Conservation (phyloP, 1,140 invertebrate species). For the Achatina immaculata region DNA sequence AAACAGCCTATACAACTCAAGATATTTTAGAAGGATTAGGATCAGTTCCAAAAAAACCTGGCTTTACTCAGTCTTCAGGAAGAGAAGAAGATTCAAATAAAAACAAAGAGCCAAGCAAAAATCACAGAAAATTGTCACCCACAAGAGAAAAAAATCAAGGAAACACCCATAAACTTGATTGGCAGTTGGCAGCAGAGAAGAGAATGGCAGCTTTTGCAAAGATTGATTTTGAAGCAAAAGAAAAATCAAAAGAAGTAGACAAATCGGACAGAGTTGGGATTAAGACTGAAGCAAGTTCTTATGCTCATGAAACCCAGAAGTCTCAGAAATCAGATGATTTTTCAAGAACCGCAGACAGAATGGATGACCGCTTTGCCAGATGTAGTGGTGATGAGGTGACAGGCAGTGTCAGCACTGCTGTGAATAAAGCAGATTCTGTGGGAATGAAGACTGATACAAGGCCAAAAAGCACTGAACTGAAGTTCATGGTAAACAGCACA, state of each 20-base stretch:
- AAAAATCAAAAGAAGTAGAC: conserved; percentile 23
- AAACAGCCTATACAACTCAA: neutral
- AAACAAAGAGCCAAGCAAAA: conserved; percentile 12
- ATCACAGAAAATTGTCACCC: neutral
- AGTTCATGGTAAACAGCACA: neutral
- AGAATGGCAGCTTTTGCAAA: conserved; percentile 44
- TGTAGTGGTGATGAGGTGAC: neutral
- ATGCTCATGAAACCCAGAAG: neutral
- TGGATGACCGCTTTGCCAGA: neutral
- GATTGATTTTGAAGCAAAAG: conserved; percentile 50
- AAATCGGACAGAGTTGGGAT: neutral
- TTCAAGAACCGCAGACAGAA: neutral
- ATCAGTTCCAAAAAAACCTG: neutral
- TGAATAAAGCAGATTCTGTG: neutral
- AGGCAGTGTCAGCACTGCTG: neutral
- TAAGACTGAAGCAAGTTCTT: neutral
- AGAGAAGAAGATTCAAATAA: conserved; percentile 17
- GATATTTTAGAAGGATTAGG: neutral
- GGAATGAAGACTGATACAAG: neutral
- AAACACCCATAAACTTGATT: conserved; percentile 42
- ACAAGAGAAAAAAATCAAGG: neutral
- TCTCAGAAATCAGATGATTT: neutral
- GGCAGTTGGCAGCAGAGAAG: conserved; percentile 59
- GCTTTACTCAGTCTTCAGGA: neutral
- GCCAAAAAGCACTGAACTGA: neutral